Percentiles rank a stretch among this genome's conserved stretches.
Conservation (phyloP, 2,797 vertebrate species). For the Xiphorhynchus erythropygius region DNA sequence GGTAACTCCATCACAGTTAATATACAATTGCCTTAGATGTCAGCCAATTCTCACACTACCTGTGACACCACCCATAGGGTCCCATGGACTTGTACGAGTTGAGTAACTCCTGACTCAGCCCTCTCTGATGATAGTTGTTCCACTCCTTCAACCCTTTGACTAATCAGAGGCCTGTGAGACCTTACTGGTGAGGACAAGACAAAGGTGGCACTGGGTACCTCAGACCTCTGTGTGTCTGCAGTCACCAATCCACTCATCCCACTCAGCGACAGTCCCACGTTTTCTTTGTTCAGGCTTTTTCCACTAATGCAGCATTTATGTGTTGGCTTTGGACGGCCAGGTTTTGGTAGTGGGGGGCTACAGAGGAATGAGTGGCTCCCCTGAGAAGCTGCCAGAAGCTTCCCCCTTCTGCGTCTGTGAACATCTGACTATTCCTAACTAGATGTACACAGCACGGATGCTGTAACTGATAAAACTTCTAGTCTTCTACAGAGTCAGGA, state of each 20-base stretch:
- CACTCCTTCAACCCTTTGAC: not conserved
- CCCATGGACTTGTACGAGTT: not conserved
- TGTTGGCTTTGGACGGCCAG: accelerated
- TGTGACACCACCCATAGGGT: not conserved
- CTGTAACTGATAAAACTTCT: not conserved
- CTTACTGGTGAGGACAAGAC: not conserved
- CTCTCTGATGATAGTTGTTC: not conserved
- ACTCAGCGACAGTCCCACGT: not conserved
- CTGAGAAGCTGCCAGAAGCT: not conserved
- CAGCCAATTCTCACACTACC: not conserved
- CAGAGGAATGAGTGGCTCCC: not conserved
- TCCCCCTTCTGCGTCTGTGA: not conserved
- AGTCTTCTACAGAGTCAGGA: not conserved
- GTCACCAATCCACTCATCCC: not conserved
- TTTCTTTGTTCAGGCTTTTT: not conserved
- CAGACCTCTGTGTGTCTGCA: not conserved
- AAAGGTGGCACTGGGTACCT: not conserved
- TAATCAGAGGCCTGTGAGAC: not conserved
- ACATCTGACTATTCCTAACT: not conserved
- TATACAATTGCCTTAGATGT: accelerated
- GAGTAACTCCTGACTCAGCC: not conserved
- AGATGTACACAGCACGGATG: not conserved
- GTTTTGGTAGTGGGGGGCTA: not conserved
- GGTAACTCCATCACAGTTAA: not conserved
- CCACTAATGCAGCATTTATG: not conserved